Base-by-base conservation (phyloP, 2,797 vertebrate genomes). In the Gallinago solitaria region DNA sequence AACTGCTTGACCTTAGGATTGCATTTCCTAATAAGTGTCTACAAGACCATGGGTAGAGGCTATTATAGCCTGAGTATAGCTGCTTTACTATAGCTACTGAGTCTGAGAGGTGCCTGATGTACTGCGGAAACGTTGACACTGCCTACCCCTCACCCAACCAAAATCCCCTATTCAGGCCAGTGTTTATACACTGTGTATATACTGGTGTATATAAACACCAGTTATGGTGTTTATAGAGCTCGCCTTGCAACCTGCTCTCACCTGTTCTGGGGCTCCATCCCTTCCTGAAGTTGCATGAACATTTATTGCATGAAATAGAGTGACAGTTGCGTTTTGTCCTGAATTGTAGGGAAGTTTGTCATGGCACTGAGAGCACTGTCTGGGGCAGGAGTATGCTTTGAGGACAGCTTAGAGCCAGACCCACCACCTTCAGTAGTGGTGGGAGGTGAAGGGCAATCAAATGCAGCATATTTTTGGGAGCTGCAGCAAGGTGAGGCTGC, bases 131-230 rank as follows among this genome's bases (percentile, higher is more conserved):
- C 39, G 9, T 21, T 82, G 30, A 39, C 7, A 11, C 20, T 71
- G 16, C 8, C 65, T 75, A 63, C 9, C 27, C 4, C 11, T 71
- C 2, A 1, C 3, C 6, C 2, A 9, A 18, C 23, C 12, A 14
- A 81, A 69, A 33, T n/a, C 3, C 9, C 2, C 37, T 11, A 47
- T 75, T 64, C 65, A 51, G 27, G 9, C 11, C 32, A 47, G 27
- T 51, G 35, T 13, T 39, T 39, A 39, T 39, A 39, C 37, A 39
- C 37, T 39, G 37, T 39, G 37, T 39, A 39, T 39, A 39, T 39
- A 39, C 37, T 39, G 37, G 37, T 39, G 37, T 39, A 39, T 39
- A 39, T 39, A 39, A 39, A 39, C 37, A 39, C 37, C 37, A 39
- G 37, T 39, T 43, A 3, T 18, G 8, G 20, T 54, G 20, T 37